Evolutionary conservation across 1,140 invertebrate genomes (phyloP), one percentile per base, ranked within the genome.

Genomic region (Tenebrio molitor): DNA sequence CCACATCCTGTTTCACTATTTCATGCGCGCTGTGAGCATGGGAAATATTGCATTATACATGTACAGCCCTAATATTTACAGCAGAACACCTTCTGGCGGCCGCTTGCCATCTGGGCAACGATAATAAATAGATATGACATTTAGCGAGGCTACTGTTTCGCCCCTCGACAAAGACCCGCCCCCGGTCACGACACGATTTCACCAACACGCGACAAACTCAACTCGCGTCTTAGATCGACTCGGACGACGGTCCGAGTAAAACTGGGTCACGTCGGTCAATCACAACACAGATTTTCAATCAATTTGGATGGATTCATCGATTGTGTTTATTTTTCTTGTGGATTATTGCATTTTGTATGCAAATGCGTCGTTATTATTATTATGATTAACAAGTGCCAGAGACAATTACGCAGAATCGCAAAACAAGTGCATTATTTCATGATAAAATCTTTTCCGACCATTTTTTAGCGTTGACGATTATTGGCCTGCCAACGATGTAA

Each of bases 21-120:
- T 76, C 76, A 76, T 75, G 72, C 50, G 69, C 76, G 76, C 75
- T 69, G 36, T 23, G 64, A 76, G 78, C 76, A 79, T 79, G 75
- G 76, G 72, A 79, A 79, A 79, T 79, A 77, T 79, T 76, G 70
- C 76, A 77, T 79, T 79, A 78, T 77, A 73, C 78, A 76, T 77
- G 72, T 77, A 77, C 72, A 66, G 69, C 53, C 67, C 66, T 65
- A 23, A 67, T 75, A 75, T 77, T 77, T 75, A 78, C 76, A 78
- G 41, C 63, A 64, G 66, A 65, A 73, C 74, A 78, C 76, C 76
- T 77, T 75, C 76, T 78, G 76, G 74, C 70, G 66, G 65, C 65
- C 76, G 46, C 44, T 46, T 74, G 63, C 72, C 74, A 78, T 74
- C 72, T 78, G 76, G 72, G 64, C 73, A 29, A 74, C 29, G 34